These are phyloP conservation scores for Diorhabda elongata DNA, from an alignment of 1,140 invertebrate species.

Conservation along the genomic window DNA sequence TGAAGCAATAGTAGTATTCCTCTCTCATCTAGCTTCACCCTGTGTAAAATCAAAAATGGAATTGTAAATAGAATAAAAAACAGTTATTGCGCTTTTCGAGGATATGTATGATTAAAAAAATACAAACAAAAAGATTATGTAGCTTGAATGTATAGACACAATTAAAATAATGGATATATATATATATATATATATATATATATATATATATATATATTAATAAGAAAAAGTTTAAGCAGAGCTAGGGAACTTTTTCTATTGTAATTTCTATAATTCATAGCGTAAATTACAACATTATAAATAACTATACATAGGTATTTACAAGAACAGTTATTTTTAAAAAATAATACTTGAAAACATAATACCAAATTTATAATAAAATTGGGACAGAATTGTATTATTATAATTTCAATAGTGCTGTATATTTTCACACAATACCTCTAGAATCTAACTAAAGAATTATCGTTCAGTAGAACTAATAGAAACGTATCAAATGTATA, in stretches of 20 bases:
- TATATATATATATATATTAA: background rate
- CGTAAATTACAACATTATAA: conserved; percentile 37
- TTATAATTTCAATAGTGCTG: no score
- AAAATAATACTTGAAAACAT: conserved; percentile 16
- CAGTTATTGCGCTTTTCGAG: background rate
- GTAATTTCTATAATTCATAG: conserved; percentile 30
- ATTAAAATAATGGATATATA: background rate
- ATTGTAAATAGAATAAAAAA: conserved; percentile 2
- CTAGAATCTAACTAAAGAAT: no score
- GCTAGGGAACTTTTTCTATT: conserved; percentile 27
- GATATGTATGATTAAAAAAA: conserved; percentile 5
- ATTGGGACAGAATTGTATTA: no score
- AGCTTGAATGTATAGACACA: conserved; percentile 8
- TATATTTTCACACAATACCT: no score
- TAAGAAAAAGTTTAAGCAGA: conserved; percentile 26
- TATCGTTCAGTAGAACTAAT: no score
- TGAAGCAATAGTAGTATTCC: no score
- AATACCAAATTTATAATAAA: conserved; percentile 4
- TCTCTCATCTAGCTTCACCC: background rate
- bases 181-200: no score
- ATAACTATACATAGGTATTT: conserved; percentile 48
- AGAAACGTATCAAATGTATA: no score
- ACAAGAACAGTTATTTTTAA: conserved; percentile 35
- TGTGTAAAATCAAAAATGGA: background rate
- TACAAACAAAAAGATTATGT: background rate